phyloP scores from a whole-genome alignment of 64 coral and sea anemone species.

The Acropora tenuis region DNA sequence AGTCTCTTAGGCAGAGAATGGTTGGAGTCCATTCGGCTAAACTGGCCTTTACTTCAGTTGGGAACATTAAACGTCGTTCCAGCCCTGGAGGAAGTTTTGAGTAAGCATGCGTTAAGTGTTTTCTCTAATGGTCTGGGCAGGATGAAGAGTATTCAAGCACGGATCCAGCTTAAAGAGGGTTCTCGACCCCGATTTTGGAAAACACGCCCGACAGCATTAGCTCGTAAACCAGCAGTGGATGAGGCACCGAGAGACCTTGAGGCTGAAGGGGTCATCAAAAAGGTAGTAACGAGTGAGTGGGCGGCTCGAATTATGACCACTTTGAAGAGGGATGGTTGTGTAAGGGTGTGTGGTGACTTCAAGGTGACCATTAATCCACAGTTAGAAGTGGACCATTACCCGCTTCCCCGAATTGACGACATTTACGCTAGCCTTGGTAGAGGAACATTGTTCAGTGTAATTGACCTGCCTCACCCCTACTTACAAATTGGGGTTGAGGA shows the following conservation, averaged over 20 bases:
- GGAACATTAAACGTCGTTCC: neutral
- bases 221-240: slow-evolving; percentile 17
- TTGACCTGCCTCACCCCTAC: slow-evolving; percentile 36
- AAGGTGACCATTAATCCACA: slow-evolving; percentile 39
- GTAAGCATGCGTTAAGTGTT: neutral
- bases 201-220: neutral
- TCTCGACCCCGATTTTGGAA: slow-evolving; percentile 3
- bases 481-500: slow-evolving; percentile 51
- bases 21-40: slow-evolving; percentile 10
- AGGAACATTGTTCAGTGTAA: neutral
- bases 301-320: neutral
- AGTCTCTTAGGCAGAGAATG: slow-evolving; percentile 5
- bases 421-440: slow-evolving; percentile 23
- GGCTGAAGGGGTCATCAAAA: neutral
- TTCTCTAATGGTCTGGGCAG: neutral
- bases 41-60: slow-evolving; percentile 11
- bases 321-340: slow-evolving; percentile 16
- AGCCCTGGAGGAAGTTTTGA: neutral
- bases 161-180: neutral
- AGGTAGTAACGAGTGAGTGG: neutral
- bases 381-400: slow-evolving; percentile 25
- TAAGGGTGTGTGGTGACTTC: slow-evolving; percentile 37
- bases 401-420: slow-evolving; percentile 19
- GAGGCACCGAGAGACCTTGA: neutral
- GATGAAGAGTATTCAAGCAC: slow-evolving; percentile 6